Conservation (phyloP, 2,888 invertebrate genomes). For the Autographa pulchrina region DNA sequence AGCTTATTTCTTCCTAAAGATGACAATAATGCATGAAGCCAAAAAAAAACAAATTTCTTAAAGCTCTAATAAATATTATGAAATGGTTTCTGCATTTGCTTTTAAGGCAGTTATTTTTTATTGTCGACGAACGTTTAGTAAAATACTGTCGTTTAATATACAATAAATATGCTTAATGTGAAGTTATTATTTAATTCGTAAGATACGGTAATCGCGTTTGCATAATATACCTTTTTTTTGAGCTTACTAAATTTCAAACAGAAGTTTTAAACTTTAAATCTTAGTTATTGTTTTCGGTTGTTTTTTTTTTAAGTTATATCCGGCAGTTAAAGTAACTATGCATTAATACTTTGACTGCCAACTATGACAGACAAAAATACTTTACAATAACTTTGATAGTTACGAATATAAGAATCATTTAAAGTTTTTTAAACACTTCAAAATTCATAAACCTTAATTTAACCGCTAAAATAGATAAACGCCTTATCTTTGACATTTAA, state of each 20-base stretch:
- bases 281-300: neutral
- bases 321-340: neutral
- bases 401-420: neutral
- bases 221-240: neutral
- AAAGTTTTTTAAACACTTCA: neutral
- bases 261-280: neutral
- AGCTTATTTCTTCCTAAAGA: neutral
- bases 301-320: neutral
- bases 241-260: neutral
- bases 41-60: neutral
- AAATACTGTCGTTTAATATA: conserved; percentile 1
- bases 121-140: neutral
- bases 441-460: neutral
- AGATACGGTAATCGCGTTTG: neutral
- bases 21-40: neutral
- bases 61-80: conserved; percentile 1
- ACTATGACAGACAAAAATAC: neutral
- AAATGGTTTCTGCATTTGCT: neutral
- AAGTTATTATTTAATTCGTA: neutral
- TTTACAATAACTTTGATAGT: neutral
- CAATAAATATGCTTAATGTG: neutral
- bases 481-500: conserved; percentile 51
- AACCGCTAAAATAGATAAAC: conserved; percentile 22
- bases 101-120: neutral
- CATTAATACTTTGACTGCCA: neutral